These are phyloP conservation scores for Leptopilina boulardi DNA, from an alignment of 1,140 invertebrate species.

Conservation along the genomic window DNA sequence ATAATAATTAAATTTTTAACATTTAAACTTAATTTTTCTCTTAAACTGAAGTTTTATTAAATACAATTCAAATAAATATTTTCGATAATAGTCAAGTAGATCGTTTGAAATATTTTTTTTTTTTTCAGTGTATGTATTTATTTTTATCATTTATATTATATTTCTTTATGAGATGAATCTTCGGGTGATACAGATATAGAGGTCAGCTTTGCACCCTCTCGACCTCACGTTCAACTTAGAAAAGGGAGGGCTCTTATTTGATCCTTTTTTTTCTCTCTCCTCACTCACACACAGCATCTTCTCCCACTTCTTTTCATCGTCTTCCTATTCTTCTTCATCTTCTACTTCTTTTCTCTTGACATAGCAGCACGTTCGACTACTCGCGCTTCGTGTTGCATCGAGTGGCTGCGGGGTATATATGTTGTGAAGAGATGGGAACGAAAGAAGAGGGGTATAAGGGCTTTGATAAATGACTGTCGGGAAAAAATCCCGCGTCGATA, in stretches of 20 bases:
- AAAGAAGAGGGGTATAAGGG: constrained; percentile 59
- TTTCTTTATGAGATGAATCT: too few relatives aligned
- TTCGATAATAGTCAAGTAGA: too few relatives aligned
- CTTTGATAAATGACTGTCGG: constrained; percentile 73
- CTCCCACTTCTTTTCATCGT: constrained; percentile 42
- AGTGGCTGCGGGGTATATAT: constrained; percentile 40
- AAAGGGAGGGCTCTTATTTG: constrained; percentile 42
- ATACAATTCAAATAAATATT: too few relatives aligned
- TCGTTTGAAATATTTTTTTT: too few relatives aligned
- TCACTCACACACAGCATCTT: constrained; percentile 50
- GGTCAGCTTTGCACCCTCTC: constrained; percentile 1
- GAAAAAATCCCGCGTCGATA: constrained; percentile 73
- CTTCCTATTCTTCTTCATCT: constrained; percentile 55
- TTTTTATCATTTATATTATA: too few relatives aligned
- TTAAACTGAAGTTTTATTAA: too few relatives aligned
- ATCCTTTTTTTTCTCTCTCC: constrained; percentile 43
- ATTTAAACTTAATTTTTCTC: too few relatives aligned
- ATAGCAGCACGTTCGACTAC: constrained; percentile 48
- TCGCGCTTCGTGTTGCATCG: constrained; percentile 45
- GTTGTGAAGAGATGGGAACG: constrained; percentile 46
- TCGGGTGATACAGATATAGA: neutral
- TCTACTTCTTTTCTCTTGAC: constrained; percentile 46
- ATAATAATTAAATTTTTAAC: too few relatives aligned
- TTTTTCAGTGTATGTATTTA: too few relatives aligned
- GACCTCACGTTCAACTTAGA: neutral